phyloP scores from a whole-genome alignment of 2,888 invertebrate species.

The Tiliacea citrago region DNA sequence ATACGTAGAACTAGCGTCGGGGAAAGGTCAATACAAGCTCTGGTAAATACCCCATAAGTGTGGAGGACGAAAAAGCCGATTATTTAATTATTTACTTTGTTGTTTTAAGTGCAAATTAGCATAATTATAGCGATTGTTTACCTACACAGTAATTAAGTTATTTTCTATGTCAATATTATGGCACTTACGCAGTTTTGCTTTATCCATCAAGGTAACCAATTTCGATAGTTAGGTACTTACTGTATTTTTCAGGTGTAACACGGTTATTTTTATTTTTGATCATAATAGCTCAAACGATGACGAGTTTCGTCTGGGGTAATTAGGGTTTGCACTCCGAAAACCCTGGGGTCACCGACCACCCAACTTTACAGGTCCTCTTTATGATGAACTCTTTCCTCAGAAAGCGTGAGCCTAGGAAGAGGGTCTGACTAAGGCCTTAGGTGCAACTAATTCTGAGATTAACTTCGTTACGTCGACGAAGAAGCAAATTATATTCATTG shows the following conservation, averaged over 20 bases:
- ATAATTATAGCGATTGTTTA: neutral
- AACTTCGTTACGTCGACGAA: neutral
- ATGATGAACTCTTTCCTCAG: neutral
- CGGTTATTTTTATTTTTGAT: neutral
- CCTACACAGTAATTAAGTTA: neutral
- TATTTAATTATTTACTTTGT: neutral
- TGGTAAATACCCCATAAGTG: conserved; percentile 1
- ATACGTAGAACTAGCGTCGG: conserved; percentile 4
- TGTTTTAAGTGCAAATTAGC: neutral
- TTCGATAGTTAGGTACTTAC: no score
- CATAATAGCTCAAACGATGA: neutral
- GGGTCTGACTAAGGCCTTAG: neutral
- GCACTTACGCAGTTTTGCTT: neutral
- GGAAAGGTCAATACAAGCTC: neutral
- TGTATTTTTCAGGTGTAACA: neutral
- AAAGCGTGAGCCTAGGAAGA: neutral
- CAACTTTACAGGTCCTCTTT: neutral
- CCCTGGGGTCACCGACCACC: neutral
- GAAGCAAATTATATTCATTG: neutral
- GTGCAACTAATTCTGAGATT: neutral
- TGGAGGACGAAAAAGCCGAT: neutral
- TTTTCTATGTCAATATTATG: neutral
- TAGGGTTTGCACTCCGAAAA: neutral
- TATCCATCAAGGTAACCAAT: no score
- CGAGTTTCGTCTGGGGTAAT: neutral